Evolutionary conservation across 2,113 vertebrate genomes (phyloP), one percentile per base, ranked within the genome.

Genomic region (Eptesicus fuscus): DNA sequence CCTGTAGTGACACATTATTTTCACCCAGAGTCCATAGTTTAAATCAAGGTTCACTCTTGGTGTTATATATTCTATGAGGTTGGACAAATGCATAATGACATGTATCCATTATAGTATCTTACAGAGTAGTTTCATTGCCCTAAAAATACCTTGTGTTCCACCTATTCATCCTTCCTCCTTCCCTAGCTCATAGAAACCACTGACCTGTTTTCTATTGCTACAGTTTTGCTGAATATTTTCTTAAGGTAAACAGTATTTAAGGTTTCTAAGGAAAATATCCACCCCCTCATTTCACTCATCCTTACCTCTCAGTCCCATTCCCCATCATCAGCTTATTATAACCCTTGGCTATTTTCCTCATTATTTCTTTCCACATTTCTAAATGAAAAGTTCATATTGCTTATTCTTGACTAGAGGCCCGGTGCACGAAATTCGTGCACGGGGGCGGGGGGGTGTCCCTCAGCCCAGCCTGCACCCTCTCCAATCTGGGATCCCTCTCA

Each of bases 161-260:
- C 18, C 47, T 17, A 0, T 0, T 22, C 30, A 23, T 6, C 47
- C 0, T 3, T 20, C 44, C 59, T 77, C 25, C 53, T 9, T 44
- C 9, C 42, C 56, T 28, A 9, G 0, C 61, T 18, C 37, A 35
- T 79, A 51, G 49, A 90, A 70, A 35, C 47, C 35, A n/a, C 37
- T n/a, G 13, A 6, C 18, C 9, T 40, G 20, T 67, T 25, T 23
- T 9, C 76, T 56, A 9, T 20, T 35, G 53, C 49, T 51, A 12
- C 17, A 18, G 3, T 70, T 56, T 53, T 18, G 88, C 4, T 56
- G 20, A n/a, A 17, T 1, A 4, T 42, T 53, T 23, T 12, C 35
- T 35, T 25, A 71, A 91, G 51, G 32, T 18, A 40, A 18, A 13
- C 47, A 16, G n/a, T 9, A 12, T 44, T 17, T 6, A 14, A 79